These are phyloP conservation scores for Uromys caudimaculatus DNA, from an alignment of 2,797 vertebrate genomes.

Conservation along the genomic window DNA sequence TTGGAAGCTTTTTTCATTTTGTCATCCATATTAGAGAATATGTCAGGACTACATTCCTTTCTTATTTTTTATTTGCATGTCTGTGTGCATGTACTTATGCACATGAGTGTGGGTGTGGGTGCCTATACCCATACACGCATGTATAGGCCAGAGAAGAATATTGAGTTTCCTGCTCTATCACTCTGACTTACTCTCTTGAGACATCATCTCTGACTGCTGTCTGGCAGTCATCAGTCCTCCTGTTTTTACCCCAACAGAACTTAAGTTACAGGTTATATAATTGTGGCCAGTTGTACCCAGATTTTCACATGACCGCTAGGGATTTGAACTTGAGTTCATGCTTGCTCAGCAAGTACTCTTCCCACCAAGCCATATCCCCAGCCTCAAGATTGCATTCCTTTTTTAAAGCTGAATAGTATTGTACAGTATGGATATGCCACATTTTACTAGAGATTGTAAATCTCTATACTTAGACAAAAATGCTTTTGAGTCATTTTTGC, in stretches of 20 bases:
- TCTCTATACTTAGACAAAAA: constrained; percentile 2
- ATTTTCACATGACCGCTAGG: neutral
- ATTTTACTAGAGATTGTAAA: constrained; percentile 34
- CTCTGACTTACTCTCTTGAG: neutral
- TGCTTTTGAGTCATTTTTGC: constrained; percentile 25
- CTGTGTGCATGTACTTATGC: neutral
- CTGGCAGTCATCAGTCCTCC: neutral
- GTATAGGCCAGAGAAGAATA: neutral
- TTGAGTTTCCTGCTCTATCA: neutral
- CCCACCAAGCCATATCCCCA: neutral
- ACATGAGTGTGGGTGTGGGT: neutral
- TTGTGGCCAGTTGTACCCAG: neutral
- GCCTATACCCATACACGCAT: neutral
- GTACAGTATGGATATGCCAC: neutral
- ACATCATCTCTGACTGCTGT: neutral
- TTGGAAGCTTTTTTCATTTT: constrained; percentile 32
- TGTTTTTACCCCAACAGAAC: neutral
- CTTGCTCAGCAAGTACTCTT: neutral
- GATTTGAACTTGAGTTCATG: neutral
- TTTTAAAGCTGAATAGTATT: constrained; percentile 51
- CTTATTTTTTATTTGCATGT: neutral
- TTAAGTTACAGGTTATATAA: neutral
- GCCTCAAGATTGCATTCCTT: neutral
- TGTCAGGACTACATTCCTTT: constrained; percentile 37
- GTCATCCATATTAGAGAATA: constrained; percentile 3